phyloP scores from a whole-genome alignment of 1,140 invertebrate genomes.

The Drosophila varians region DNA sequence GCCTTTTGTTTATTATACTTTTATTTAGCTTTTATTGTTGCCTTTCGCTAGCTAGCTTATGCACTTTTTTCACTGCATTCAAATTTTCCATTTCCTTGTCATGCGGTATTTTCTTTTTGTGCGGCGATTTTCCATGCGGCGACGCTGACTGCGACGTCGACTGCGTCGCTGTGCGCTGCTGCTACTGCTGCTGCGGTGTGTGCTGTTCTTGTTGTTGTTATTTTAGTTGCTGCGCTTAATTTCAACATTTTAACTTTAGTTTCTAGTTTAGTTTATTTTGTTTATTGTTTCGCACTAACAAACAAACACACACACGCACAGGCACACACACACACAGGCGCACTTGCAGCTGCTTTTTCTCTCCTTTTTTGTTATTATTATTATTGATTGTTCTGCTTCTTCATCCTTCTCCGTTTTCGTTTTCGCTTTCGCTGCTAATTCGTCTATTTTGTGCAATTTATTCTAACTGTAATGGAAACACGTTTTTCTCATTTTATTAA shows the following conservation, averaged over 20 bases:
- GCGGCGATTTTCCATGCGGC: constrained; percentile 35
- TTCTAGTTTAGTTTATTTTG: constrained; percentile 20
- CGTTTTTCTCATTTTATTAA: constrained; percentile 10
- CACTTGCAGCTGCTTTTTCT: constrained; percentile 28
- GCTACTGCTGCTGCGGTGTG: constrained; percentile 8
- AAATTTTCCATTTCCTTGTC: constrained; percentile 52
- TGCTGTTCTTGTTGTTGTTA: constrained; percentile 32
- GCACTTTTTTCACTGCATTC: constrained; percentile 15
- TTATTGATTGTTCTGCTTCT: constrained; percentile 37
- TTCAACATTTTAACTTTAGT: constrained; percentile 24
- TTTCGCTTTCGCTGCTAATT: constrained; percentile 12
- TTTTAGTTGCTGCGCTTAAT: constrained; percentile 13
- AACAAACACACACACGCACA: constrained; percentile 5
- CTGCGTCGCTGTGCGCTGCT: constrained; percentile 18
- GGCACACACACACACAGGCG: constrained; percentile 26
- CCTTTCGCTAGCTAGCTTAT: constrained; percentile 25
- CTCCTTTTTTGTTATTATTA: constrained; percentile 37
- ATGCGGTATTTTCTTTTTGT: constrained; percentile 52
- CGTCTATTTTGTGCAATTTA: constrained; percentile 58
- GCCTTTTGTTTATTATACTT: constrained; percentile 23
- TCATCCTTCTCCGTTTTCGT: constrained; percentile 2
- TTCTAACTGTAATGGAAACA: constrained; percentile 40
- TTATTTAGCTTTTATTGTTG: constrained; percentile 30
- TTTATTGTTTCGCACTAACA: constrained; percentile 7
- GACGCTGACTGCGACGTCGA: constrained; percentile 39